phyloP scores from a whole-genome alignment of 1,140 invertebrate genomes.

The Conopomorpha cramerella region DNA sequence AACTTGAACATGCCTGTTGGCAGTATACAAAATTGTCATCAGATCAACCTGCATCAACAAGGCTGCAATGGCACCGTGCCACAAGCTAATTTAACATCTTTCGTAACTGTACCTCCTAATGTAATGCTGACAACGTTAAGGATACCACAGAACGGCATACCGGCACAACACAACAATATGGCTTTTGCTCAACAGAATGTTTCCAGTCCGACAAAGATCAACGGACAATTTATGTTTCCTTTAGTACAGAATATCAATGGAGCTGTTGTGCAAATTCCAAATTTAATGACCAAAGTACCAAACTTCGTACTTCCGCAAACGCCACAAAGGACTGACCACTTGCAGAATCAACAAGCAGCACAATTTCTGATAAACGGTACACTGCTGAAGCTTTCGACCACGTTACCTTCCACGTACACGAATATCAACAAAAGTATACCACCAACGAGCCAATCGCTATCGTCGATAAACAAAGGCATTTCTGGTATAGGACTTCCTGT shows the following conservation, averaged over 20 bases:
- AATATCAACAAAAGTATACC: constrained; percentile 33
- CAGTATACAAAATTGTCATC: constrained; percentile 44
- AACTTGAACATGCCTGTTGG: constrained; percentile 40
- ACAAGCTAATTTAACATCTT: constrained; percentile 37
- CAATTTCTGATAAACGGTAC: constrained; percentile 57
- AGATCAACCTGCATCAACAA: constrained; percentile 35
- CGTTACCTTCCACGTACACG: constrained; percentile 28
- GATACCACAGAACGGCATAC: constrained; percentile 50
- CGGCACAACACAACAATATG: constrained; percentile 37
- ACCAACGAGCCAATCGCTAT: constrained; percentile 33
- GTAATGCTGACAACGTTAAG: constrained; percentile 57
- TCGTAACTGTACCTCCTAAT: constrained; percentile 47
- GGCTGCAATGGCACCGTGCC: constrained; percentile 37
- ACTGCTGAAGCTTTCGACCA: constrained; percentile 47
- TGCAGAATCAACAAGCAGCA: constrained; percentile 43
- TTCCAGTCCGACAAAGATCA: constrained; percentile 49
- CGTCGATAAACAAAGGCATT: constrained; percentile 41
- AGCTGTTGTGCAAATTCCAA: constrained; percentile 54
- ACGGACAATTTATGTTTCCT: constrained; percentile 53
- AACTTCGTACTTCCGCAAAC: constrained; percentile 50
- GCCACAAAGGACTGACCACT: constrained; percentile 29
- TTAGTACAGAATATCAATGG: constrained; percentile 56
- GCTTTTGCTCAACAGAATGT: constrained; percentile 40
- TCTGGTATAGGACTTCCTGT: constrained; percentile 39
- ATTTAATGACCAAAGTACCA: constrained; percentile 52